Percentiles rank a stretch among this genome's conserved stretches.
Conservation (phyloP, 2,113 vertebrate species). For the Lanius ludovicianus region DNA sequence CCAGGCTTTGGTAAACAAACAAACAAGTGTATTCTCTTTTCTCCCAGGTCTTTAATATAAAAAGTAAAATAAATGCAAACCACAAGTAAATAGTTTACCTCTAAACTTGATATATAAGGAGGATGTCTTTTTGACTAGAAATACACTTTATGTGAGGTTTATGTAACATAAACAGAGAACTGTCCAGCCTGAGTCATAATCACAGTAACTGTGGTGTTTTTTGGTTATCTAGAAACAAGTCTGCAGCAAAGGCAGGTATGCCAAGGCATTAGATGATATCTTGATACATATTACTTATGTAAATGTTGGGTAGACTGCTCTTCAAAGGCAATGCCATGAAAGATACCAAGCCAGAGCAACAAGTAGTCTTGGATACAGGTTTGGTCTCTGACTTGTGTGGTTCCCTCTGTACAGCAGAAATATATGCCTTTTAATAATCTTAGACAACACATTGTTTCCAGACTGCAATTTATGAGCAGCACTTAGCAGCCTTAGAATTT, state of each 20-base stretch:
- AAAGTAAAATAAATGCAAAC: background rate
- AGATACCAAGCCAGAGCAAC: background rate
- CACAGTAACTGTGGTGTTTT: background rate
- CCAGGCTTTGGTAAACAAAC: background rate
- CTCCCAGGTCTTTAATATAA: background rate
- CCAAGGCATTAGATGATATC: background rate
- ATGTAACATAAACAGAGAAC: background rate
- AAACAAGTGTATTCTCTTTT: background rate
- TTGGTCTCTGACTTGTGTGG: background rate
- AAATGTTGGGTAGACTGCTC: background rate
- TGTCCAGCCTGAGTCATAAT: background rate
- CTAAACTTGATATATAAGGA: background rate
- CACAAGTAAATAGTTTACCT: background rate
- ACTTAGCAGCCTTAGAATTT: background rate
- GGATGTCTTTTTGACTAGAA: background rate
- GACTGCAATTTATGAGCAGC: background rate
- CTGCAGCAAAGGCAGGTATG: background rate
- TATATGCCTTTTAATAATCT: background rate
- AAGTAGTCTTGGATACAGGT: background rate
- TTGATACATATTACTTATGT: background rate
- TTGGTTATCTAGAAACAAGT: background rate
- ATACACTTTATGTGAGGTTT: background rate
- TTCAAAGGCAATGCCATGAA: background rate
- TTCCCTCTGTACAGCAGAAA: background rate
- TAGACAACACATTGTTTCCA: rapidly evolving